Evolutionary conservation across 1,140 invertebrate genomes (phyloP).

Genomic region (Brachionus paranguensis): DNA sequence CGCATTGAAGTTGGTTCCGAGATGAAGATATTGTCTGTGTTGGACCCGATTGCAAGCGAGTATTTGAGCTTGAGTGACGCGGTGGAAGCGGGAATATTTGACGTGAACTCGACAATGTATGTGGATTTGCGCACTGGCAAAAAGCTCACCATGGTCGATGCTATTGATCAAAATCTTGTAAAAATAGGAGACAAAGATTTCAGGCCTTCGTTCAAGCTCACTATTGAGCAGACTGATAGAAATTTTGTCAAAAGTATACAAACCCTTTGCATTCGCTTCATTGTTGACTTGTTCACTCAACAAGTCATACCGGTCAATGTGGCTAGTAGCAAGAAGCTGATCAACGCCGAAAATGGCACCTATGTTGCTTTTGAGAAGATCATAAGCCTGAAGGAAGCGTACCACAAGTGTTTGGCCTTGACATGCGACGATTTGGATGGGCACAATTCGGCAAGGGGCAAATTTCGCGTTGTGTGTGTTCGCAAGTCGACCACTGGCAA

Average conservation of each 20-base stretch:
- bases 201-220: background rate
- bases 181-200: conserved; percentile 32
- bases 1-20: background rate
- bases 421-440: conserved; percentile 19
- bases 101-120: background rate
- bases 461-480: background rate
- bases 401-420: background rate
- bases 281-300: conserved; percentile 16
- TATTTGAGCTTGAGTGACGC: background rate
- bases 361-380: background rate
- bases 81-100: background rate
- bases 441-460: background rate
- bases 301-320: conserved; percentile 3
- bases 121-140: background rate
- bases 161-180: background rate
- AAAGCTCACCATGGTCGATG: conserved; percentile 1
- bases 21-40: background rate
- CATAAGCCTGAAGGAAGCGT: conserved; percentile 20
- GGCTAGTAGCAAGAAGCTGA: background rate
- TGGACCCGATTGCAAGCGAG: background rate
- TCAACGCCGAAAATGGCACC: background rate
- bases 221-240: conserved; percentile 11
- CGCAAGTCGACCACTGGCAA: conserved; percentile 30
- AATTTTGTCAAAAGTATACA: conserved; percentile 30
- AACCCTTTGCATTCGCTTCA: background rate